Base-by-base conservation (phyloP, 64 coral and sea anemone genomes). In the Orbicella faveolata region DNA sequence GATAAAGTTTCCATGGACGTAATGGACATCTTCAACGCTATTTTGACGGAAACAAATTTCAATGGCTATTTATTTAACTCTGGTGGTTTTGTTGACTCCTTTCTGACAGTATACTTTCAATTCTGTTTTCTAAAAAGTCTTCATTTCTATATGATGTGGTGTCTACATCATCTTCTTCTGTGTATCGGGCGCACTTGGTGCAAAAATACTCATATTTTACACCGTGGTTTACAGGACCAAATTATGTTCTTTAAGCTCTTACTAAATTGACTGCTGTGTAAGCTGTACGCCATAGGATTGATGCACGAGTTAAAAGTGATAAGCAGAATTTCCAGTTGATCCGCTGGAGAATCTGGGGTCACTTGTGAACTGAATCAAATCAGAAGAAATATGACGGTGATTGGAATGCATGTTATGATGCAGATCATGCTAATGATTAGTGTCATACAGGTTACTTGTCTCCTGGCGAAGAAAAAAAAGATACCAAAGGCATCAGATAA, bases 1-100 rank as follows among this genome's bases (percentile, higher is more conserved):
- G n/a, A 94, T 94, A 23, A 94, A 83, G 78, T 91, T 94, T 11
- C 93, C 93, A 30, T 30, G 30, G 30, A 30, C 30, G 30, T 30
- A 4, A 53, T 4, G 52, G 4, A 53, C 52, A 53, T 53, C 52
- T 4, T 53, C 10, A 53, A 6, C 52, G 10, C 52, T 53, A 6
- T 53, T 10, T 53, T 53, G 52, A 53, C 10, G 4, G 52, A 10
- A 53, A 53, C 10, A 53, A 53, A 53, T 53, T 53, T 53, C 52
- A 53, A 53, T 53, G 52, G 52, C 10, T 10, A 53, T 53, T 53
- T 6, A 4, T 53, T 53, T 10, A 10, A 63, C 16, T n/a, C 30
- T 30, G 30, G 30, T 30, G 30, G 59, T 57, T 63, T 34, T 64
- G 79, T 7, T n/a, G 54, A 39, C 80, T 41, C 16, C 59, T 37